Evolutionary conservation across 2,113 vertebrate genomes (phyloP), one percentile per base, ranked within the genome.

Genomic region (Pseudois nayaur): DNA sequence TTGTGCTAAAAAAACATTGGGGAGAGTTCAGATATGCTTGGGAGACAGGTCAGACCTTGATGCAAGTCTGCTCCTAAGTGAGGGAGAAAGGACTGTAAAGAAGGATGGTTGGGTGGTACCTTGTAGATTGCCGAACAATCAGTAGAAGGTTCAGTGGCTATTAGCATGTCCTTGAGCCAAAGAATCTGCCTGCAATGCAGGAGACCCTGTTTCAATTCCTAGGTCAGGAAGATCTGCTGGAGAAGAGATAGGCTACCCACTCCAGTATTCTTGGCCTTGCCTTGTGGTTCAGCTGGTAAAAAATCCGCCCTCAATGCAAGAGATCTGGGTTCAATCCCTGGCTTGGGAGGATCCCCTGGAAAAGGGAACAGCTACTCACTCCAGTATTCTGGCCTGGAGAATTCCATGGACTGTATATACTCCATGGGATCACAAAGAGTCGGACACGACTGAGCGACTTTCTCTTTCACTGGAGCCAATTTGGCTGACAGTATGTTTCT

Each of bases 361-460:
- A 71, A 71, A 71, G 19, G 5, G n/a, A 71, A 71, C n/a, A 71
- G 67, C 67, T 71, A 71, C 19, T 10, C n/a, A 36, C 67, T 71
- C 10, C 64, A 71, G 9, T 21, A 21, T 36, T 71, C 64, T 71
- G n/a, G 64, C 64, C 64, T 71, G 64, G 19, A 36, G 64, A 71
- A 36, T 71, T 71, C 17, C 64, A 71, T 36, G n/a, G n/a, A 36
- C n/a, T 71, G 17, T 71, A 23, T 71, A 23, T 23, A 71, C 19
- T 12, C n/a, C 67, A 23, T 23, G 19, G 19, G n/a, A n/a, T 71
- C 67, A 23, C 67, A 40, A 71, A 71, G 19, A 36, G 19, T 71
- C n/a, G 0, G n/a, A 40, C 19, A 40, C 2, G 1, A 36, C 67
- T 36, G 67, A 71, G n/a, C 0, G 5, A 40, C 67, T 71, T 36